Evolutionary conservation across 1,140 invertebrate species (phyloP), one percentile per base, ranked within the genome.

Genomic region (Pseudomyrmex dendroicus): DNA sequence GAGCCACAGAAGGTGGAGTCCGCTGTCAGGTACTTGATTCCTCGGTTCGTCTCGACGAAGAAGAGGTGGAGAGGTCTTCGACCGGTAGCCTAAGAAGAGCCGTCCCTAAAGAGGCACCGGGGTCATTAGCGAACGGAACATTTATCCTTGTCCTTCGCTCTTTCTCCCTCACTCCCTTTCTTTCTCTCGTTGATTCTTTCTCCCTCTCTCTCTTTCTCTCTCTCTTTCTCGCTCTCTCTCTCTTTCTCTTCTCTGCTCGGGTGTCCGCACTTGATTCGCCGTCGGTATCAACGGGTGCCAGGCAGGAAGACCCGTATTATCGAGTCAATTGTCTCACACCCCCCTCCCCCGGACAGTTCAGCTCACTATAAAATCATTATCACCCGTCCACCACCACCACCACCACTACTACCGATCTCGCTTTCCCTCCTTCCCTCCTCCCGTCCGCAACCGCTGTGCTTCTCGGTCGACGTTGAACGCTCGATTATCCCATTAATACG

Each of bases 351-450:
- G 85, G 88, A 68, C 86, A 83, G 90, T 93, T 92, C 89, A 92
- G 91, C 89, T 92, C 86, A 94, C 92, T 93, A 94, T 94, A 93
- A 94, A 94, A 94, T 94, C 93, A 94, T 94, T 93, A 94, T 94
- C 93, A 91, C 93, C 89, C 90, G 89, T 86, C 91, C 87, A 88
- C 85, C 87, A 82, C 80, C 87, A 88, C 85, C 87, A 82, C 80
- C 91, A 88, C 85, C 86, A 82, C 80, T 91, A 88, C 86, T 89
- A 82, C 82, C 85, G 85, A 82, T 73, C 85, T 64, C 62, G 62
- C 73, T 57, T 52, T 83, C 72, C 74, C 86, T 76, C 66, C 56
- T 87, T 78, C 56, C 59, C 70, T n/a, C 25, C 5, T 15, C 35
- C n/a, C n/a, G 12, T 72, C 46, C 57, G 35, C 62, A 68, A 44